Conservation (phyloP, 1,140 invertebrate genomes). For the Littorina saxatilis region DNA sequence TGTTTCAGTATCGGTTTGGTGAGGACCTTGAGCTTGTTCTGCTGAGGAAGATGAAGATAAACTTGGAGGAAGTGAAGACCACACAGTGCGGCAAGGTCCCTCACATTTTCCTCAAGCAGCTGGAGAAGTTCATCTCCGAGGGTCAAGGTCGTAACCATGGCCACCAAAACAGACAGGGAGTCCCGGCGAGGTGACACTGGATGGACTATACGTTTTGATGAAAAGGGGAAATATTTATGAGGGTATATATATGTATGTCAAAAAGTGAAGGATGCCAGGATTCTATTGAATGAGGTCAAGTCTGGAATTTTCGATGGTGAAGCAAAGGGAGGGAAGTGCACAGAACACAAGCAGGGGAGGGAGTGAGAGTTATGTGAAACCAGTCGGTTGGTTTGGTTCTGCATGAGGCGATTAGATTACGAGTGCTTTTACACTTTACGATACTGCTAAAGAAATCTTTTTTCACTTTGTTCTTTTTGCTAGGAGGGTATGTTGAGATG, state of each 20-base stretch:
- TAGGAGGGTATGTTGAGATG: too few relatives aligned
- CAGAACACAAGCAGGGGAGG: too few relatives aligned
- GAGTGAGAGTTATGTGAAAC: too few relatives aligned
- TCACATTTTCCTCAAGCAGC: slow-evolving; percentile 76
- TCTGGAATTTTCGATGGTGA: too few relatives aligned
- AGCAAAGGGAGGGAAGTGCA: too few relatives aligned
- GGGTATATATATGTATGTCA: not conserved
- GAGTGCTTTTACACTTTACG: too few relatives aligned
- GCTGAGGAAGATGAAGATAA: slow-evolving; percentile 74
- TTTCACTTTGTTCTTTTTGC: too few relatives aligned
- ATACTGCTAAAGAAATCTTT: too few relatives aligned
- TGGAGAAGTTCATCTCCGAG: slow-evolving; percentile 63
- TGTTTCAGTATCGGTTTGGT: slow-evolving; percentile 77
- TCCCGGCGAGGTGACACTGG: not conserved
- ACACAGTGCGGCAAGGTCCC: slow-evolving; percentile 78
- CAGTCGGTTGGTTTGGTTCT: too few relatives aligned
- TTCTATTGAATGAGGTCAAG: too few relatives aligned
- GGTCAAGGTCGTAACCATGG: not conserved
- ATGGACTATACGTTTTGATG: not conserved
- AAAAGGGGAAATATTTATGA: not conserved
- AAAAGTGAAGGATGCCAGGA: not conserved
- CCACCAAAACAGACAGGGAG: not conserved
- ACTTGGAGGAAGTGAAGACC: slow-evolving; percentile 70
- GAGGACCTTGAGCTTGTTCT: slow-evolving; percentile 76
- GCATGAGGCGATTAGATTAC: too few relatives aligned